Base-by-base conservation (phyloP, 2,888 invertebrate species). In the Agrilus cyanescens region DNA sequence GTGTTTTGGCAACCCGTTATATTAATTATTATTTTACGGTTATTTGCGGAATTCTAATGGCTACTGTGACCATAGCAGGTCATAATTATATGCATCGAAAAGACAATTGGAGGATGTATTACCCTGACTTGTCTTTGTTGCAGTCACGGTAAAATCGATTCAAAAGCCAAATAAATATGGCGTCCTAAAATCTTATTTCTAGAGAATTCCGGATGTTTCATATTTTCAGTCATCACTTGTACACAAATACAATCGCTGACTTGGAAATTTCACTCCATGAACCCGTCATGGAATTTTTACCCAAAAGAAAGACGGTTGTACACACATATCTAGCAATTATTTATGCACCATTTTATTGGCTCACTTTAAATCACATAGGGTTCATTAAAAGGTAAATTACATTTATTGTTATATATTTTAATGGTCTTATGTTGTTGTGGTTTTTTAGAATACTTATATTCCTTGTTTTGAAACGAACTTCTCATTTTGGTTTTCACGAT, bases 51-150 rank as follows among this genome's bases (percentile, higher is more conserved):
- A 41, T 75, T 3, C 64, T 74, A 2, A 59, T 85, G 2, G 68
- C 73, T 1, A 73, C 78, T 70, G 67, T 75, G 0, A 66, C 72
- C 0, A 72, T 81, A 10, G 70, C 72, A 3, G 74, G 80, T 1
- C 88, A 88, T 59, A 88, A 87, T 60, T 88, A 79, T 57, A 78
- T 85, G 53, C 88, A 88, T 58, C 74, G 76, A 54, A 75, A 71
- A 45, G 79, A 85, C 45, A 85, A 80, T 59, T 84, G 82, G 73
- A 74, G 85, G 43, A 85, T 85, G 82, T 82, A 80, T 57, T 75
- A 82, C 45, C 83, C 84, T 55, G 82, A 86, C 55, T 65, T 88
- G 46, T 71, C 74, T 14, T 58, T 79, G 51, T 69, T 82, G 71
- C 76, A 78, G 3, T 76, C 78, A 38, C 71, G 72, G 79, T 78